phyloP scores from a whole-genome alignment of 2,888 invertebrate species.

The Boloria selene region DNA sequence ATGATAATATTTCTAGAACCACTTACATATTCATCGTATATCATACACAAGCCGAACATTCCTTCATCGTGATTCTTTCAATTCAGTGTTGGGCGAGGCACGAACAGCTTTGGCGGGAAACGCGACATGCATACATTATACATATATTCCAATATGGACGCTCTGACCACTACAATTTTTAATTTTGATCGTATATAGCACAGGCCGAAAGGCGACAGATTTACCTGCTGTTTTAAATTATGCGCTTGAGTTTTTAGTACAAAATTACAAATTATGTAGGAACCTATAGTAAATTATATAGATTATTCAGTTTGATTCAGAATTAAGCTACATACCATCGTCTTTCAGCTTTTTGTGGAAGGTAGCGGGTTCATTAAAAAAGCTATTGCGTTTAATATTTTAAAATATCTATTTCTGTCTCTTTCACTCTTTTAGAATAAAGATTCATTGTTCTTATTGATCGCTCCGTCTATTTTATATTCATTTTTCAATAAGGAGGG shows the following conservation, averaged over 20 bases:
- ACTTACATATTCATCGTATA: slow-evolving; percentile 69
- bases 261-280: background rate
- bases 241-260: background rate
- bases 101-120: slow-evolving; percentile 72
- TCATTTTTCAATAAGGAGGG: slow-evolving; percentile 46
- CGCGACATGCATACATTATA: slow-evolving; percentile 71
- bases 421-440: slow-evolving; percentile 8
- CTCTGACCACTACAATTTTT: slow-evolving; percentile 54
- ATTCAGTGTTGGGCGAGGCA: slow-evolving; percentile 74
- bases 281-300: too few species aligned
- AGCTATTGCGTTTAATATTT: background rate
- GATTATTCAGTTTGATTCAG: too few species aligned
- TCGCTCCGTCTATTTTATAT: slow-evolving; percentile 33
- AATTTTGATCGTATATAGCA: slow-evolving; percentile 24
- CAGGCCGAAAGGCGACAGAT: background rate
- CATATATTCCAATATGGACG: slow-evolving; percentile 53
- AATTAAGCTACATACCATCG: too few species aligned
- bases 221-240: background rate
- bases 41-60: slow-evolving; percentile 65
- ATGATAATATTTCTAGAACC: slow-evolving; percentile 53
- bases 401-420: background rate
- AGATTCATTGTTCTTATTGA: slow-evolving; percentile 12
- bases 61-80: slow-evolving; percentile 77
- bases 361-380: background rate
- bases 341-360: too few species aligned